Evolutionary conservation across 2,888 invertebrate genomes (phyloP), one percentile per base, ranked within the genome.

Genomic region (Drosophila lacicola): DNA sequence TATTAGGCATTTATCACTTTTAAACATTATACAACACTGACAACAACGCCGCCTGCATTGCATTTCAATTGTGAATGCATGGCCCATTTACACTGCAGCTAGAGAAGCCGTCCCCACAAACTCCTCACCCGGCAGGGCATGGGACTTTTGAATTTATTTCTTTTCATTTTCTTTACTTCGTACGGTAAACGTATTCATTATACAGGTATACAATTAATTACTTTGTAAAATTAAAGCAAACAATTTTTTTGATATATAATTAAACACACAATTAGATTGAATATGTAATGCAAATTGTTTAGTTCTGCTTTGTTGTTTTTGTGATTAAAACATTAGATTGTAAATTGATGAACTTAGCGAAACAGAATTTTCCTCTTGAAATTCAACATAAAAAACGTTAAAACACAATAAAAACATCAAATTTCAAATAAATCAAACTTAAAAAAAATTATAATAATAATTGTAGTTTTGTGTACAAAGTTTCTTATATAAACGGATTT

Each of bases 321-420:
- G 45, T 63, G 47, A 60, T 51, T 29, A 21, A 21, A 58, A 34
- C 47, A 71, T 63, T 72, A 51, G 63, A 66, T 60, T 73, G 46
- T 73, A 77, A 63, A 61, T 61, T 63, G 34, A 61, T 34, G 51
- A 63, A 62, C 56, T 51, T 70, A 58, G 72, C 56, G 14, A 61
- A 73, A 64, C 53, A 64, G 83, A 86, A 81, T 86, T 83, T 83
- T 82, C 77, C 81, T 86, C 83, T 83, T 83, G 83, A 86, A 81
- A 79, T 83, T 83, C 83, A 80, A 63, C 41, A 68, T 29, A 50
- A 61, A 78, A 62, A 51, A 42, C 33, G 17, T 63, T 63, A 55
- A 29, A 33, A 65, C 44, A 65, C 42, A 57, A 65, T 42, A 61
- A 58, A 75, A 77, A 78, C 66, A 80, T 56, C 55, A 67, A 80